phyloP scores from a whole-genome alignment of 2,797 vertebrate species.

The Lophotriccus pileatus region DNA sequence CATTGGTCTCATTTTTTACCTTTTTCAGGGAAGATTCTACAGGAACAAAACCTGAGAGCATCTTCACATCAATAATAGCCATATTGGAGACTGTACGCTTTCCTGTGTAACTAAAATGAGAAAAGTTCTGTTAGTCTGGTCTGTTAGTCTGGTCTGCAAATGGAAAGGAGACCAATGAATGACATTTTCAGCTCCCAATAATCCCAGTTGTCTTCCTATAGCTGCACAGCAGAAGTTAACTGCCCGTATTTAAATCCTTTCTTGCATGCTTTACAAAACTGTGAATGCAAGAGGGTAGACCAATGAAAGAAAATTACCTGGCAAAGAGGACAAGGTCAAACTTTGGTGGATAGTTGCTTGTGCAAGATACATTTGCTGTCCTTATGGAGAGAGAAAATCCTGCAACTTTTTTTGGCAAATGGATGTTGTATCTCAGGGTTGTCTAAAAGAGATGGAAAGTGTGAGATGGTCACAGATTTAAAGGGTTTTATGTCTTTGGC shows the following conservation, averaged over 20 bases:
- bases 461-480: not conserved
- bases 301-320: slow-evolving; percentile 52
- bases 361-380: slow-evolving; percentile 28
- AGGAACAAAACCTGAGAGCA: slow-evolving; percentile 69
- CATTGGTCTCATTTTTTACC: slow-evolving; percentile 18
- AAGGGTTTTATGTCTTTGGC: not conserved
- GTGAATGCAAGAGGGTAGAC: not conserved
- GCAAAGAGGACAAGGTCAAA: slow-evolving; percentile 58
- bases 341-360: slow-evolving; percentile 25
- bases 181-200: not conserved
- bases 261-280: not conserved
- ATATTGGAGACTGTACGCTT: slow-evolving; percentile 58
- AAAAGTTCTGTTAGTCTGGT: not conserved
- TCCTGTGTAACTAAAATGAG: slow-evolving; percentile 61
- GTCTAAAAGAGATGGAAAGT: slow-evolving; percentile 39
- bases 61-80: slow-evolving; percentile 70
- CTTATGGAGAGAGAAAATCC: slow-evolving; percentile 66
- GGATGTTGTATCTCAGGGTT: slow-evolving; percentile 66
- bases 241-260: not conserved
- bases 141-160: not conserved
- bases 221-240: not conserved
- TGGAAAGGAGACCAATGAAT: not conserved
- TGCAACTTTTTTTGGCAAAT: slow-evolving; percentile 44
- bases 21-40: slow-evolving; percentile 49
- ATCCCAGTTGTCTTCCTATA: not conserved